phyloP scores from a whole-genome alignment of 1,140 invertebrate genomes.

The Philotrypesis tridentata region DNA sequence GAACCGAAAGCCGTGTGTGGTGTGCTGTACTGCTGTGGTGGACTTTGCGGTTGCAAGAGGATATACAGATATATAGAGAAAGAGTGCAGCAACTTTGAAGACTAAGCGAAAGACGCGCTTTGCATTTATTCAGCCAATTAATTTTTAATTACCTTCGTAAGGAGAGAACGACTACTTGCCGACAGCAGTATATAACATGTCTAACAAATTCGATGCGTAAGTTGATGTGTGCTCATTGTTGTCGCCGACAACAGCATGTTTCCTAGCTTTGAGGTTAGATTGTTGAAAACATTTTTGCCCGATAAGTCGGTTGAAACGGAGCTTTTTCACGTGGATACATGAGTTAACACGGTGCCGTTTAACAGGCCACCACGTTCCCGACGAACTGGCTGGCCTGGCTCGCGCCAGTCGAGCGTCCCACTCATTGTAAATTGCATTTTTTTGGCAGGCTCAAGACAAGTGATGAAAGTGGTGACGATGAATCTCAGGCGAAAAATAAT shows the following conservation, averaged over 20 bases:
- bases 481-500: slow-evolving; percentile 69
- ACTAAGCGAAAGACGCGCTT: slow-evolving; percentile 24
- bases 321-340: not conserved
- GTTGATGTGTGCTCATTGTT: slow-evolving; percentile 57
- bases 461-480: slow-evolving; percentile 77
- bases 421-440: slow-evolving; percentile 21
- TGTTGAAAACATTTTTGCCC: slow-evolving; percentile 29
- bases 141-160: slow-evolving; percentile 25
- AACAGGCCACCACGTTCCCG: too few relatives aligned
- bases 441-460: slow-evolving; percentile 74
- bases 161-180: not conserved
- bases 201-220: slow-evolving; percentile 81
- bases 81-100: not conserved
- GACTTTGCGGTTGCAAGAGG: too few relatives aligned
- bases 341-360: not conserved
- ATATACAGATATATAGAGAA: not conserved
- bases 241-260: not conserved
- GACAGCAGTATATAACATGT: slow-evolving; percentile 67
- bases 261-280: slow-evolving; percentile 53
- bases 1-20: too few relatives aligned
- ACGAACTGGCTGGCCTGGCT: too few relatives aligned
- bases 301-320: not conserved
- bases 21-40: too few relatives aligned
- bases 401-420: not conserved
- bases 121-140: not conserved